Conservation (phyloP, 1,140 invertebrate genomes). For the Stegodyphus mimosarum region DNA sequence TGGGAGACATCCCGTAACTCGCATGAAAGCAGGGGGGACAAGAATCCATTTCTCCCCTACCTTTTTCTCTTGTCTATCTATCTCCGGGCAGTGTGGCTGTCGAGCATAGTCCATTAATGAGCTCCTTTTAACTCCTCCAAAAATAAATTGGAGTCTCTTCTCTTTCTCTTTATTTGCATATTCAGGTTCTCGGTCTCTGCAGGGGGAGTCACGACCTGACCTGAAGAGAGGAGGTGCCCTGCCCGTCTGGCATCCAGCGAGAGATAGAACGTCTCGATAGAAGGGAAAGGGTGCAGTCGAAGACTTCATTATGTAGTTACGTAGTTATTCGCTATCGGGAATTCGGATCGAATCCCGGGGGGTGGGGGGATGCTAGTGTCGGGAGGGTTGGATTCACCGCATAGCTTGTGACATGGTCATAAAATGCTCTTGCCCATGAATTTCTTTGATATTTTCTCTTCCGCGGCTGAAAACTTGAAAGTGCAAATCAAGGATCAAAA, state of each 20-base stretch:
- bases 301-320: slow-evolving; percentile 1
- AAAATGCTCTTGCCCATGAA: too few relatives aligned
- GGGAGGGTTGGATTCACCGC: too few relatives aligned
- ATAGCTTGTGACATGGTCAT: too few relatives aligned
- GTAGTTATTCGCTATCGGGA: not conserved
- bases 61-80: not conserved
- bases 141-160: not conserved
- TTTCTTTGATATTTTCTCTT: too few relatives aligned
- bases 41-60: too few relatives aligned
- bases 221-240: not conserved
- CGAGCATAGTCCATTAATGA: not conserved
- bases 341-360: not conserved
- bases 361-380: too few relatives aligned
- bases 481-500: too few relatives aligned
- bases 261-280: not conserved
- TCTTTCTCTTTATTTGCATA: not conserved
- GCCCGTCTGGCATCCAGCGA: too few relatives aligned
- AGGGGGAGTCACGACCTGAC: not conserved
- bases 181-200: not conserved
- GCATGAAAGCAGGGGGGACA: too few relatives aligned
- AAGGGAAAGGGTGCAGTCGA: not conserved
- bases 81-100: not conserved
- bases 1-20: too few relatives aligned
- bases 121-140: not conserved
- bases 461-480: too few relatives aligned